A percentile compares a stretch with the other conserved stretches of the same genome.
These are phyloP conservation scores for Stomatorhinus ivindoensis DNA, from an alignment of 2,113 vertebrate genomes.

Conservation along the genomic window DNA sequence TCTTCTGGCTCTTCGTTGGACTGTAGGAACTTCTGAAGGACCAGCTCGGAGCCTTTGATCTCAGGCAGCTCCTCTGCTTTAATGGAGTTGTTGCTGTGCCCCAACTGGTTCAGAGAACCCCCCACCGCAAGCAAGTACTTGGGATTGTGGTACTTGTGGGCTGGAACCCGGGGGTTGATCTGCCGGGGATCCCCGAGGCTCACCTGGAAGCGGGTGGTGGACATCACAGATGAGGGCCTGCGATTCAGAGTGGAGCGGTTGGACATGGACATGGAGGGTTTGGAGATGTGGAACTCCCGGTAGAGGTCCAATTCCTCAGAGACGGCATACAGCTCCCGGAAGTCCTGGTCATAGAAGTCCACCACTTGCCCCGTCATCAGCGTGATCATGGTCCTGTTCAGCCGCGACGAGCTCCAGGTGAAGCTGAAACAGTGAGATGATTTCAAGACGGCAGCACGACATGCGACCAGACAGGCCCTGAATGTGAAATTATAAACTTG, in stretches of 20 bases:
- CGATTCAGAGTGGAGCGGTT: slow-evolving; percentile 35
- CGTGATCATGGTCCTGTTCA: slow-evolving; percentile 85
- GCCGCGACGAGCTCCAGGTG: slow-evolving; percentile 79
- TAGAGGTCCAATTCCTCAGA: slow-evolving; percentile 79
- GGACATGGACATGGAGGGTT: slow-evolving; percentile 1
- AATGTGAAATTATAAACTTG: not conserved
- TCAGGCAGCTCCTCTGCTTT: not conserved
- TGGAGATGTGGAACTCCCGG: slow-evolving; percentile 62
- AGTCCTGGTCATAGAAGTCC: slow-evolving; percentile 82
- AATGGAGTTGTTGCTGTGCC: slow-evolving; percentile 25
- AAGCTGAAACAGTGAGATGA: slow-evolving; percentile 57
- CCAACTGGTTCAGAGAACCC: not conserved
- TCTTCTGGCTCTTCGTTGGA: slow-evolving; percentile 35
- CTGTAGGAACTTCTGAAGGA: slow-evolving; percentile 6
- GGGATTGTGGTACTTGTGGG: slow-evolving; percentile 86
- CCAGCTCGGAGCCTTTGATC: not conserved
- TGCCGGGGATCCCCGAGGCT: slow-evolving; percentile 46
- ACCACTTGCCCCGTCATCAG: slow-evolving; percentile 82
- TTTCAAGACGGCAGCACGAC: not conserved
- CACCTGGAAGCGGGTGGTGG: slow-evolving; percentile 61
- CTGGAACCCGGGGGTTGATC: slow-evolving; percentile 59
- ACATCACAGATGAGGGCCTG: slow-evolving; percentile 39
- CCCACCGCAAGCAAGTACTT: slow-evolving; percentile 75
- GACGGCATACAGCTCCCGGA: slow-evolving; percentile 85
- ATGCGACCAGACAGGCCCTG: not conserved